A percentile compares a stretch with the other conserved stretches of the same genome.
These are phyloP conservation scores for Dunckerocampus dactyliophorus DNA, from an alignment of 2,113 vertebrate species.

Conservation along the genomic window DNA sequence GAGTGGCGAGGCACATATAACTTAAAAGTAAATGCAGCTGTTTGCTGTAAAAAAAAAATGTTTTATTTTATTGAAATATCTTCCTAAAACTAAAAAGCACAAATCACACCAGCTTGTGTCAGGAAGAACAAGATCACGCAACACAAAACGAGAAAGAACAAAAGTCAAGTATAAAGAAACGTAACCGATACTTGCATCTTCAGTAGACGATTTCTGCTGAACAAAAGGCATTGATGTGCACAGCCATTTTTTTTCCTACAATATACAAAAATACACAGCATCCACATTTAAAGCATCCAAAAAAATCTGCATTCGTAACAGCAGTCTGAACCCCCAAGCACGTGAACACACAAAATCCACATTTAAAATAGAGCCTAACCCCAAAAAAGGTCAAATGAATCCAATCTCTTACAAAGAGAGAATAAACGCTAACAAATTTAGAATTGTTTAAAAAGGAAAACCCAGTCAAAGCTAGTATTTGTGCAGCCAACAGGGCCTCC, in stretches of 20 bases:
- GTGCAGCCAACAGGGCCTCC: constrained; percentile 7
- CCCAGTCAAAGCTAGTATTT: constrained; percentile 21
- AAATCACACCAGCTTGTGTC: constrained; percentile 51
- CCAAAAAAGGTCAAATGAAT: constrained; percentile 55
- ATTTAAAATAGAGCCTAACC: constrained; percentile 45
- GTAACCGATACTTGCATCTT: constrained; percentile 22
- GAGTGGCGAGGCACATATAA: no score
- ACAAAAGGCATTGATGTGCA: constrained; percentile 1
- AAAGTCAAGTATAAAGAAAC: background rate
- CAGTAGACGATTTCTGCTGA: constrained; percentile 6
- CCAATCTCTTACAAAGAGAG: constrained; percentile 74
- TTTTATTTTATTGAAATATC: constrained; percentile 52
- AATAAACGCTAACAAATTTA: constrained; percentile 21
- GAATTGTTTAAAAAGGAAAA: constrained; percentile 30
- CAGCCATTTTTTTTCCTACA: constrained; percentile 18
- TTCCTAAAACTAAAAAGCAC: constrained; percentile 61
- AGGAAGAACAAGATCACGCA: constrained; percentile 49
- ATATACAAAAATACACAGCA: constrained; percentile 25
- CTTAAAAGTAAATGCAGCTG: background rate
- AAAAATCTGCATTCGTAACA: no score
- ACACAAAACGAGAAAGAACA: constrained; percentile 59
- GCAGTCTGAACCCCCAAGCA: no score
- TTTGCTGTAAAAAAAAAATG: constrained; percentile 43
- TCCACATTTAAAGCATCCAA: constrained; percentile 21
- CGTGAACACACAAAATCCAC: constrained; percentile 10